Conservation (phyloP, 2,113 vertebrate species). For the Verasper variegatus region DNA sequence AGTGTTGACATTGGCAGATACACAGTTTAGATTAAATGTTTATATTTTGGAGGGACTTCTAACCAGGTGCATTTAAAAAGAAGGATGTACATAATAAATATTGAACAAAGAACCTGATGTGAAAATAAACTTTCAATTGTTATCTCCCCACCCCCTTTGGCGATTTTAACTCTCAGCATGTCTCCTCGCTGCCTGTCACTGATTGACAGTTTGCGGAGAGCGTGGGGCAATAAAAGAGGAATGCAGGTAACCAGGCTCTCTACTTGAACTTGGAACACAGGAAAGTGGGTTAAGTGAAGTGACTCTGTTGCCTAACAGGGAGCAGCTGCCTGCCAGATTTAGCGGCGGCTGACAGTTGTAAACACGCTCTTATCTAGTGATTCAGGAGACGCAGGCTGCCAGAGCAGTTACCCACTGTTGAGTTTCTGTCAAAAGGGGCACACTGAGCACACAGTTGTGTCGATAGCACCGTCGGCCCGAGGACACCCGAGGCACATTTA, state of each 20-base stretch:
- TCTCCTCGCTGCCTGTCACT: conserved; percentile 57
- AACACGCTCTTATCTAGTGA: conserved; percentile 70
- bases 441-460: conserved; percentile 39
- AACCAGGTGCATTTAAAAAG: too few relatives aligned
- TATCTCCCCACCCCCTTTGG: background rate
- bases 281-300: conserved; percentile 77
- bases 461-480: conserved; percentile 36
- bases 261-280: conserved; percentile 68
- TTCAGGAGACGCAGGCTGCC: conserved; percentile 53
- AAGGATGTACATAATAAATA: background rate
- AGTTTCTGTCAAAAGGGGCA: conserved; percentile 58
- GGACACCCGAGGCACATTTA: conserved; percentile 39
- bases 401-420: conserved; percentile 60
- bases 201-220: conserved; percentile 57
- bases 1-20: background rate
- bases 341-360: conserved; percentile 71
- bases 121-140: conserved; percentile 7
- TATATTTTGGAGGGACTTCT: conserved; percentile 4
- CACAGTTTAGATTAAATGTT: conserved; percentile 22
- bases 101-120: background rate
- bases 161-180: conserved; percentile 11
- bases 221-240: conserved; percentile 49
- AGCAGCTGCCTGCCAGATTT: conserved; percentile 74
- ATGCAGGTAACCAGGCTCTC: conserved; percentile 61
- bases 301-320: conserved; percentile 67